These are phyloP conservation scores for Gymnodraco acuticeps DNA, from an alignment of 2,797 vertebrate species.

Conservation along the genomic window DNA sequence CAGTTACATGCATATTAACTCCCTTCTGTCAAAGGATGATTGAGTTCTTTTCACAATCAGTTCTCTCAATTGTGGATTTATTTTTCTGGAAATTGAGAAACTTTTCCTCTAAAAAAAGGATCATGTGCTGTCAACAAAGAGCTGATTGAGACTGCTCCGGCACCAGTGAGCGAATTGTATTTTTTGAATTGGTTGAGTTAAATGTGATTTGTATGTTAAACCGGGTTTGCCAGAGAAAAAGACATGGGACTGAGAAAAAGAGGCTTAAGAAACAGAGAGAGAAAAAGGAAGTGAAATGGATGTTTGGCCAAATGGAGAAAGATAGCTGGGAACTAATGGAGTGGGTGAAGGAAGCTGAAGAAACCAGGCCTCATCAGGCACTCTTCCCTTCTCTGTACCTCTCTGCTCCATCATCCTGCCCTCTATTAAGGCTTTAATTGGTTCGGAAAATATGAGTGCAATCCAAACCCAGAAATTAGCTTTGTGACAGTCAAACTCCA, in stretches of 20 bases:
- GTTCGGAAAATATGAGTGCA: slow-evolving; percentile 58
- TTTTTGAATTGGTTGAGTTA: slow-evolving; percentile 53
- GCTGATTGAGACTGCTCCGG: slow-evolving; percentile 53
- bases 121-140: slow-evolving; percentile 54
- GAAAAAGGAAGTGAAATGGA: slow-evolving; percentile 62
- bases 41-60: slow-evolving; percentile 17
- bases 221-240: slow-evolving; percentile 27
- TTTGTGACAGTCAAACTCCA: slow-evolving; percentile 46
- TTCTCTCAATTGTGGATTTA: slow-evolving; percentile 37
- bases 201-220: slow-evolving; percentile 54
- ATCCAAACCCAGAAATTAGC: slow-evolving; percentile 58
- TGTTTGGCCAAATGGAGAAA: slow-evolving; percentile 74
- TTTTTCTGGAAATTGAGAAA: slow-evolving; percentile 53
- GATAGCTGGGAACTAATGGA: slow-evolving; percentile 66
- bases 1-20: slow-evolving; percentile 23
- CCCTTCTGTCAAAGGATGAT: slow-evolving; percentile 19
- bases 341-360: slow-evolving; percentile 52
- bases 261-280: slow-evolving; percentile 50
- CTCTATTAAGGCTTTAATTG: slow-evolving; percentile 67
- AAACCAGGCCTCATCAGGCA: slow-evolving; percentile 53
- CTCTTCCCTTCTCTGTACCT: slow-evolving; percentile 40
- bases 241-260: slow-evolving; percentile 39
- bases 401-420: slow-evolving; percentile 44
- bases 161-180: slow-evolving; percentile 50
- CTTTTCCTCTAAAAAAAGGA: slow-evolving; percentile 55